Percentiles rank a stretch among this genome's conserved stretches.
phyloP scores from a whole-genome alignment of 2,797 vertebrate genomes.

The Aythya fuligula region DNA sequence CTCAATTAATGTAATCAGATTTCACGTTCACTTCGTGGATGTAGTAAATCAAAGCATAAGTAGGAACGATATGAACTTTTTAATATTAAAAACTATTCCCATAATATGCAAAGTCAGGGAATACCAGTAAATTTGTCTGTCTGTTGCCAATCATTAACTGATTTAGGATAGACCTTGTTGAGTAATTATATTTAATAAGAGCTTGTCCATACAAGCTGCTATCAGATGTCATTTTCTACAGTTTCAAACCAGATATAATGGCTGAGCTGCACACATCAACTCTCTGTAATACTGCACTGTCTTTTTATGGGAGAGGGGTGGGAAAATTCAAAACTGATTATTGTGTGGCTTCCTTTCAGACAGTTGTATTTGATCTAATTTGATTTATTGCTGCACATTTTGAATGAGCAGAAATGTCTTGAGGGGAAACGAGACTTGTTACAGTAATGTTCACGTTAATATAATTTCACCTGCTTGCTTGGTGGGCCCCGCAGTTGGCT shows the following conservation, averaged over 20 bases:
- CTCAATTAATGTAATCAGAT: conserved; percentile 57
- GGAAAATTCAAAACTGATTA: conserved; percentile 68
- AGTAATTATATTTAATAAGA: conserved; percentile 47
- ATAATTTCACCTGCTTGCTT: conserved; percentile 58
- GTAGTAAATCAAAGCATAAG: conserved; percentile 18
- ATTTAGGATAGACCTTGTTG: conserved; percentile 50
- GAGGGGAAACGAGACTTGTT: conserved; percentile 32
- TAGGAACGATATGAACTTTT: neutral
- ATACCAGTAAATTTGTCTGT: conserved; percentile 2
- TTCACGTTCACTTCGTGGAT: neutral
- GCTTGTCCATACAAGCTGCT: conserved; percentile 33
- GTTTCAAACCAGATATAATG: conserved; percentile 45
- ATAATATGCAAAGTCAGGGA: conserved; percentile 51
- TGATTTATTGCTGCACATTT: conserved; percentile 64
- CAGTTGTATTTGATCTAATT: conserved; percentile 58
- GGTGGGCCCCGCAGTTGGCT: conserved; percentile 26
- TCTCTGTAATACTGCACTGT: conserved; percentile 43
- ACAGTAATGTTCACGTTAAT: neutral
- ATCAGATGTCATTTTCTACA: conserved; percentile 59
- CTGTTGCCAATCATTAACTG: conserved; percentile 25
- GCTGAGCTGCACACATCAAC: conserved; percentile 38
- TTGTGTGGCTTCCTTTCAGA: conserved; percentile 58
- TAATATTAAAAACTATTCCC: conserved; percentile 56
- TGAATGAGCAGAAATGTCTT: conserved; percentile 47
- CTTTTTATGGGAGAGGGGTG: conserved; percentile 53